phyloP scores from a whole-genome alignment of 1,140 invertebrate genomes.

The Conus ventricosus region DNA sequence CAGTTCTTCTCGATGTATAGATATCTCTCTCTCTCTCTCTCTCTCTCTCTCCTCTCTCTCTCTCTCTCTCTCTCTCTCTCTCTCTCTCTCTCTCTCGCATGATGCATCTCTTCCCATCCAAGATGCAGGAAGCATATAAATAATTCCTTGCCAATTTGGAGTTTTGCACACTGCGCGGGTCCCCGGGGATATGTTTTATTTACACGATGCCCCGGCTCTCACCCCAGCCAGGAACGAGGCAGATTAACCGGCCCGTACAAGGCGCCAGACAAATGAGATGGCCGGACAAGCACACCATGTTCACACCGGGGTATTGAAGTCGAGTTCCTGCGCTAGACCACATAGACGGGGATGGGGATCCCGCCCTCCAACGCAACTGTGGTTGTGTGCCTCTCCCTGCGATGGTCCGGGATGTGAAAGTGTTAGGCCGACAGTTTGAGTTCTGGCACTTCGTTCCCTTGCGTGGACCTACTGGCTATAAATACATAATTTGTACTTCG shows the following conservation, averaged over 20 bases:
- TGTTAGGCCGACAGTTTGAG: too few relatives aligned
- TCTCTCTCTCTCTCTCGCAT: not conserved
- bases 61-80: not conserved
- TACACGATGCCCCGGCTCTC: not conserved
- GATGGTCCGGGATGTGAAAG: too few relatives aligned
- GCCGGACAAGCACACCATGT: not conserved
- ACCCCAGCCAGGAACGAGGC: not conserved
- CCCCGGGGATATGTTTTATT: not conserved
- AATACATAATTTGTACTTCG: not conserved
- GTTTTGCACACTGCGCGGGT: not conserved
- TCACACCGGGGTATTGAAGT: too few relatives aligned
- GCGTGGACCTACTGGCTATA: not conserved
- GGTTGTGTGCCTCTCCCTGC: too few relatives aligned
- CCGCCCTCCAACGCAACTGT: too few relatives aligned
- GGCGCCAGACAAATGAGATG: not conserved
- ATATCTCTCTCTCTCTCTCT: not conserved
- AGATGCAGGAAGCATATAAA: not conserved
- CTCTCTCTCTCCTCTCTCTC: not conserved
- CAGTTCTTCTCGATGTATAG: not conserved
- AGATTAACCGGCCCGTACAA: not conserved
- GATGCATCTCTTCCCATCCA: not conserved
- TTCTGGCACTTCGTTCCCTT: not conserved
- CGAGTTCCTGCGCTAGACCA: too few relatives aligned
- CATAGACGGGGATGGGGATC: too few relatives aligned
- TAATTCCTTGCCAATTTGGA: slow-evolving; percentile 3